Conservation (phyloP, 2,888 invertebrate species). For the Synanthedon myopaeformis region DNA sequence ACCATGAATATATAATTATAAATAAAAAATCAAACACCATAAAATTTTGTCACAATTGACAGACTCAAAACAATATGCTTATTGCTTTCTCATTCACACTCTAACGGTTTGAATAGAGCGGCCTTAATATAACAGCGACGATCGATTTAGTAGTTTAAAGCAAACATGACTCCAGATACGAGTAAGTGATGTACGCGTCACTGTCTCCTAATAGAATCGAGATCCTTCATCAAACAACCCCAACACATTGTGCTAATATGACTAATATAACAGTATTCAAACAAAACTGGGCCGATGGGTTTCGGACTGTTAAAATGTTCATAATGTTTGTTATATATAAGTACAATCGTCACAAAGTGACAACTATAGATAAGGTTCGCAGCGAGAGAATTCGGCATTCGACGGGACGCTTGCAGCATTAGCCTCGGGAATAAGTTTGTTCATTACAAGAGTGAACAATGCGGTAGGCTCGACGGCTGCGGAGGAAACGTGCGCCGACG, state of each 20-base stretch:
- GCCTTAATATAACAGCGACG: conserved; percentile 3
- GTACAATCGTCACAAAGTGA: conserved; percentile 29
- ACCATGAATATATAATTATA: too few relatives aligned
- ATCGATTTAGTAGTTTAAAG: conserved; percentile 6
- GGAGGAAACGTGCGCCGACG: conserved; percentile 70
- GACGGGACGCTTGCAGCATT: conserved; percentile 46
- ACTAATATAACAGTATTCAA: conserved; percentile 56
- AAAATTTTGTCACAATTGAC: too few relatives aligned
- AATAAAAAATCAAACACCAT: too few relatives aligned
- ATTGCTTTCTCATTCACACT: too few relatives aligned
- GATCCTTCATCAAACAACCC: conserved; percentile 51
- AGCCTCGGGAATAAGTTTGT: conserved; percentile 66
- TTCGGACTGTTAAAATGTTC: conserved; percentile 33
- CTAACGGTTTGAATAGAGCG: too few relatives aligned
- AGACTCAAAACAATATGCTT: too few relatives aligned
- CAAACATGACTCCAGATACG: conserved; percentile 30
- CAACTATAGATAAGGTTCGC: conserved; percentile 38
- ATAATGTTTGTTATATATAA: conserved; percentile 29
- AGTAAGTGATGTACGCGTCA: conserved; percentile 13
- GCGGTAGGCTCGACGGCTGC: conserved; percentile 60
- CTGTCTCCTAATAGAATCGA: conserved; percentile 40
- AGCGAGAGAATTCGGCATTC: conserved; percentile 52
- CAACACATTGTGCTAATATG: conserved; percentile 45
- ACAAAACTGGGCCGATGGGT: conserved; percentile 57
- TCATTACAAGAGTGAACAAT: conserved; percentile 64